Conservation (phyloP, 2,888 invertebrate genomes). For the Drosophila neotestacea region DNA sequence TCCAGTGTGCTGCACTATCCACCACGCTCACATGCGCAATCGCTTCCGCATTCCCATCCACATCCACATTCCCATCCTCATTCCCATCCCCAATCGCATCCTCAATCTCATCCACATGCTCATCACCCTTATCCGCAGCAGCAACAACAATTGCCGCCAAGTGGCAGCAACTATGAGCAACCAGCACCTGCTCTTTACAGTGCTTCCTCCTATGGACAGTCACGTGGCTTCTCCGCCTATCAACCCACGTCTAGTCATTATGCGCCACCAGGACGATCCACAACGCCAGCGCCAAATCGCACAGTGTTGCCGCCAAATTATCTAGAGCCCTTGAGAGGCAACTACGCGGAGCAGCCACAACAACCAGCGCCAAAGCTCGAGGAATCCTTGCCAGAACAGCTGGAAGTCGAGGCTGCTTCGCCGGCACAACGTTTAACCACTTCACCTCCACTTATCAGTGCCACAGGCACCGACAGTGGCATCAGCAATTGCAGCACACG, state of each 20-base stretch:
- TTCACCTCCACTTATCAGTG: slow-evolving; percentile 78
- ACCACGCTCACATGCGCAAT: slow-evolving; percentile 53
- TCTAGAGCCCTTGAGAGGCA: slow-evolving; percentile 62
- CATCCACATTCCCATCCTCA: background rate
- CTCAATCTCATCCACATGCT: slow-evolving; percentile 1
- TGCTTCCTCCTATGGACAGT: slow-evolving; percentile 62
- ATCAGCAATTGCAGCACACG: slow-evolving; percentile 80
- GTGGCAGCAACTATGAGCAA: slow-evolving; percentile 55
- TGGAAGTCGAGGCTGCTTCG: slow-evolving; percentile 41
- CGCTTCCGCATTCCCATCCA: slow-evolving; percentile 5
- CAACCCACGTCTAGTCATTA: slow-evolving; percentile 53
- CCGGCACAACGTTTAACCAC: slow-evolving; percentile 70
- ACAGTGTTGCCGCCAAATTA: slow-evolving; percentile 71
- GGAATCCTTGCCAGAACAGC: slow-evolving; percentile 41
- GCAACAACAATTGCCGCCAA: slow-evolving; percentile 24
- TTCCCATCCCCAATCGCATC: slow-evolving; percentile 8
- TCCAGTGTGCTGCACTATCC: slow-evolving; percentile 82
- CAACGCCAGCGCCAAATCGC: slow-evolving; percentile 73
- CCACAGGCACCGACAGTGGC: slow-evolving; percentile 80
- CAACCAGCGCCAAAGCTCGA: slow-evolving; percentile 54
- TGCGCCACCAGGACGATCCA: slow-evolving; percentile 62
- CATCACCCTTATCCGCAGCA: slow-evolving; percentile 27
- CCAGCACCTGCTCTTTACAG: slow-evolving; percentile 68
- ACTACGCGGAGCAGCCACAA: slow-evolving; percentile 43
- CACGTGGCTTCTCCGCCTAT: slow-evolving; percentile 64